A percentile compares a stretch with the other conserved stretches of the same genome.
Evolutionary conservation across 2,888 invertebrate genomes (phyloP).

Genomic region (Athrips mouffetella): DNA sequence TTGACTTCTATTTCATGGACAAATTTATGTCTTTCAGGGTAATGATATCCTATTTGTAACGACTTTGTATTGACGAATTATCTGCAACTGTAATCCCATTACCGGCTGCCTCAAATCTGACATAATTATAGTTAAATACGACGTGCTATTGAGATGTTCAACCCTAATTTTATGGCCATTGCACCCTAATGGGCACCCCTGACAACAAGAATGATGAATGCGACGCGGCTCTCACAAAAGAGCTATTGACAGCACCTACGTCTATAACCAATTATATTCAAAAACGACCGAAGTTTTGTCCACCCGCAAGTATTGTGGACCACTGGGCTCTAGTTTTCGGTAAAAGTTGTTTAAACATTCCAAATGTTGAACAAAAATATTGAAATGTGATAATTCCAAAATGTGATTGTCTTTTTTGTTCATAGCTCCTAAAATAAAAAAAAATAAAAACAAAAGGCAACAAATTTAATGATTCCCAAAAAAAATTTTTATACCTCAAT

Average conservation of each 20-base stretch:
- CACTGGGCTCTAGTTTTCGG: constrained; percentile 24
- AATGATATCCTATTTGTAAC: neutral
- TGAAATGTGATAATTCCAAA: too few species aligned
- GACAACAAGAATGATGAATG: constrained; percentile 66
- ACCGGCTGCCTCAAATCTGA: constrained; percentile 48
- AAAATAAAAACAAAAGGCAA: too few species aligned
- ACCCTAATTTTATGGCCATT: constrained; percentile 68
- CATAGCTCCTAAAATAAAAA: too few species aligned
- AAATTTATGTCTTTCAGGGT: too few species aligned
- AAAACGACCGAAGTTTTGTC: constrained; percentile 43
- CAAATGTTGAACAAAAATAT: neutral
- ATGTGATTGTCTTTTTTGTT: too few species aligned
- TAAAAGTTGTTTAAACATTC: constrained; percentile 21
- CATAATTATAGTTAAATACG: constrained; percentile 57
- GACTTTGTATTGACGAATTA: neutral
- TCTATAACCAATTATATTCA: constrained; percentile 54
- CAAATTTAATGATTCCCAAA: too few species aligned
- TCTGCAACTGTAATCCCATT: constrained; percentile 42
- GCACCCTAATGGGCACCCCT: constrained; percentile 55
- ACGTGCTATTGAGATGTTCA: constrained; percentile 52
- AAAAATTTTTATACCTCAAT: too few species aligned
- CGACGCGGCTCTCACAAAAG: constrained; percentile 60
- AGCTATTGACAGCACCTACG: constrained; percentile 50
- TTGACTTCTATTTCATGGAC: too few species aligned
- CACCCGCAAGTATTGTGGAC: constrained; percentile 34